Conservation (phyloP, 2,797 vertebrate genomes). For the Thunnus albacares region DNA sequence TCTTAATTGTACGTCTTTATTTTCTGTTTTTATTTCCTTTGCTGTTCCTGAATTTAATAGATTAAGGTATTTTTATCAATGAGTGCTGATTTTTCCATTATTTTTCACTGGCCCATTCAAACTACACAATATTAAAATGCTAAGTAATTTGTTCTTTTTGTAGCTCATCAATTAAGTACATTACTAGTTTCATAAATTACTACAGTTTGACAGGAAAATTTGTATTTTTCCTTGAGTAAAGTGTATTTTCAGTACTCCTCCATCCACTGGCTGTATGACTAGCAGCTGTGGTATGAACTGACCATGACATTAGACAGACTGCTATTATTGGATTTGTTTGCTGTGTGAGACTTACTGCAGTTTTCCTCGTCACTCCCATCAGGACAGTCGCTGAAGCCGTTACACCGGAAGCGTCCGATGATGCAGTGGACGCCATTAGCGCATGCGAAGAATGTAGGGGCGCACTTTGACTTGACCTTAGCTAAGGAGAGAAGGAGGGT, state of each 20-base stretch:
- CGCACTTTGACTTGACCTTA: constrained; percentile 94
- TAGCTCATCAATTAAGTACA: not conserved
- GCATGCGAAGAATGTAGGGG: constrained; percentile 95
- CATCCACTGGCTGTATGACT: not conserved
- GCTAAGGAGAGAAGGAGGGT: constrained; percentile 80
- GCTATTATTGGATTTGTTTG: constrained; percentile 10
- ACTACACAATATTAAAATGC: not conserved
- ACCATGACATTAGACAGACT: constrained; percentile 16
- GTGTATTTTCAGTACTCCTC: not conserved
- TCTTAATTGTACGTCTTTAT: not conserved
- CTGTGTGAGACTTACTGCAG: constrained; percentile 92
- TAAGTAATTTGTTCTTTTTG: not conserved
- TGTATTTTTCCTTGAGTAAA: constrained; percentile 2
- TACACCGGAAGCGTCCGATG: constrained; percentile 97
- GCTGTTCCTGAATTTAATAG: not conserved
- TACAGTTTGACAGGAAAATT: not conserved
- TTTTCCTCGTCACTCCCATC: constrained; percentile 97
- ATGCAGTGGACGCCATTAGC: constrained; percentile 96
- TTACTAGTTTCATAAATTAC: not conserved
- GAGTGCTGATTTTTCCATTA: not conserved
- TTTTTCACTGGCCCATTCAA: not conserved
- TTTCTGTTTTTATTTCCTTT: not conserved
- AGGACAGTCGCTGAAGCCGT: constrained; percentile 96
- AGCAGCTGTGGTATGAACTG: constrained; percentile 26
- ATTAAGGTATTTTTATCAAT: not conserved